Percentiles rank a stretch among this genome's conserved stretches.
Evolutionary conservation across 2,797 vertebrate species (phyloP).

Genomic region (Melopsittacus undulatus): DNA sequence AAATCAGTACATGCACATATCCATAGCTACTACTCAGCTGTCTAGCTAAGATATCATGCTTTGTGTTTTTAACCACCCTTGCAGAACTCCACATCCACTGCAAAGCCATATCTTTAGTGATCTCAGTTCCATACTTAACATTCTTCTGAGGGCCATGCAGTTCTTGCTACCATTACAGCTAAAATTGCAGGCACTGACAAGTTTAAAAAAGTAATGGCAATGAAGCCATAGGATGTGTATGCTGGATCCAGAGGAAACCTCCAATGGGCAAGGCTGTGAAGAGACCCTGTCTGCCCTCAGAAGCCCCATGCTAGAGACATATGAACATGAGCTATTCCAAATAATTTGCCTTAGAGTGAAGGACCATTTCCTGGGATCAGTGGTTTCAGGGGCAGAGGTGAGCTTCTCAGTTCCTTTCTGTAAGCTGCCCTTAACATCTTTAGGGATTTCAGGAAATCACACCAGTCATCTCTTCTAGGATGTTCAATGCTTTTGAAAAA

Average conservation of each 20-base stretch:
- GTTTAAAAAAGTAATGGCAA: neutral
- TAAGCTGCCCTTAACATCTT: neutral
- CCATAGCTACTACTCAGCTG: neutral
- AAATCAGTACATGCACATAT: neutral
- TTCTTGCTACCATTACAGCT: neutral
- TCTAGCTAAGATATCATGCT: neutral
- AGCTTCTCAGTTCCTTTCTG: neutral
- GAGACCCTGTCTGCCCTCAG: neutral
- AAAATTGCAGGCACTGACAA: neutral
- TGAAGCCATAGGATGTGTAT: neutral
- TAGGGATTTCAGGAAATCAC: neutral
- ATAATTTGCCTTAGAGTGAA: neutral
- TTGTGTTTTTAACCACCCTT: neutral
- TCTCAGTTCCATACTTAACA: fast-evolving
- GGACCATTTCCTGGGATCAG: neutral
- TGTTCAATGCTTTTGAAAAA: neutral
- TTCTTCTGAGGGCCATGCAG: neutral
- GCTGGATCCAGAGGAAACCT: neutral
- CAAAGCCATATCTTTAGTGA: neutral
- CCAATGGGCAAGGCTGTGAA: neutral
- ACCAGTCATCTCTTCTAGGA: neutral
- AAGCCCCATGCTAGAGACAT: neutral
- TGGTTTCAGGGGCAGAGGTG: fast-evolving
- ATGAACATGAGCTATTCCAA: fast-evolving
- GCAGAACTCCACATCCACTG: neutral